Conservation (phyloP, 2,888 invertebrate genomes). For the Balanococcus diminutus region DNA sequence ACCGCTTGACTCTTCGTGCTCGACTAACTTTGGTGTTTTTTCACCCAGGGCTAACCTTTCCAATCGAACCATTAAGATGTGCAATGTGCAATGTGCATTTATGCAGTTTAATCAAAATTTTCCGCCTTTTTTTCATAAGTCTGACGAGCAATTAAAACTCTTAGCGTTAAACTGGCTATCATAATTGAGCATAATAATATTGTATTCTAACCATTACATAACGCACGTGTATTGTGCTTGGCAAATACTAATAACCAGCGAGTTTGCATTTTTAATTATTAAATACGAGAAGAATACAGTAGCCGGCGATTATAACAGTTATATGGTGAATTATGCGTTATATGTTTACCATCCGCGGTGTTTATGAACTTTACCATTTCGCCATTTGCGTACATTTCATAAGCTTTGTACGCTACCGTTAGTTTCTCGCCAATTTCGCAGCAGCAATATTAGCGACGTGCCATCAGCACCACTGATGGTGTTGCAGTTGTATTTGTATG, state of each 20-base stretch:
- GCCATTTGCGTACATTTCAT: slow-evolving; percentile 21
- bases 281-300: not conserved
- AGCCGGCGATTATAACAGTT: not conserved
- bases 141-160: not conserved
- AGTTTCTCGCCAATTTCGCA: not conserved
- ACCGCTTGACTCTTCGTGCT: slow-evolving; percentile 12
- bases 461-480: not conserved
- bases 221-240: not conserved
- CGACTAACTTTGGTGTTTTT: not conserved
- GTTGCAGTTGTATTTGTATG: too few species aligned
- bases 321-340: not conserved
- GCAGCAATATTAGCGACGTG: not conserved
- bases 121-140: not conserved
- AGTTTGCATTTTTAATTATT: slow-evolving; percentile 22
- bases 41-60: not conserved
- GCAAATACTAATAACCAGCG: not conserved
- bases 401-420: not conserved
- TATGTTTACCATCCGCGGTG: not conserved
- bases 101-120: not conserved
- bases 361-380: slow-evolving; percentile 13
- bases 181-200: not conserved
- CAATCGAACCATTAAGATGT: not conserved
- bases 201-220: not conserved
- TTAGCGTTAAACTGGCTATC: not conserved
- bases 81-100: not conserved